Conservation (phyloP, 2,113 vertebrate genomes). For the Epinephelus fuscoguttatus region DNA sequence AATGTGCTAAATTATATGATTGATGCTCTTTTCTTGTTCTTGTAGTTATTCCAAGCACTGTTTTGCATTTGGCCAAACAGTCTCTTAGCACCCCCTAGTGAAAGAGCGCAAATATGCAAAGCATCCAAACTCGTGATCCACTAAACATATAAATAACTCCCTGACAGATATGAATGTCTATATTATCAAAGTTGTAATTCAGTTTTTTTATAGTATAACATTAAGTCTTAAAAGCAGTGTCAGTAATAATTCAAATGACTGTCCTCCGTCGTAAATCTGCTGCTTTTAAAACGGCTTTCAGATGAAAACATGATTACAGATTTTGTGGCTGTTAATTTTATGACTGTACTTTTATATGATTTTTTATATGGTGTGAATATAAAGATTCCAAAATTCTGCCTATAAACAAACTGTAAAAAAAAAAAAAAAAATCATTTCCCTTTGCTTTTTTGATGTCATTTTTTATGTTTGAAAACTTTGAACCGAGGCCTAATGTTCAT, state of each 20-base stretch:
- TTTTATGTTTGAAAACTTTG: slow-evolving; percentile 35
- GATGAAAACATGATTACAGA: slow-evolving; percentile 78
- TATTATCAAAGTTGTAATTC: slow-evolving; percentile 72
- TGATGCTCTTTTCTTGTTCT: background rate
- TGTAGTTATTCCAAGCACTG: background rate
- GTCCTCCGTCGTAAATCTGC: slow-evolving; percentile 67
- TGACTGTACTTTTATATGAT: slow-evolving; percentile 79
- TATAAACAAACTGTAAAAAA: slow-evolving; percentile 72
- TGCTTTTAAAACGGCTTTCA: slow-evolving; percentile 59
- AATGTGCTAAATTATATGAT: slow-evolving; percentile 8
- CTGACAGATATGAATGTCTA: slow-evolving; percentile 69
- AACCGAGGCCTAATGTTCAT: slow-evolving; percentile 1
- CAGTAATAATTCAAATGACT: slow-evolving; percentile 63
- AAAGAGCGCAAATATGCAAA: slow-evolving; percentile 47
- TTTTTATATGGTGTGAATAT: slow-evolving; percentile 81
- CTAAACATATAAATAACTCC: slow-evolving; percentile 65
- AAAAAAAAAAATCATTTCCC: slow-evolving; percentile 55
- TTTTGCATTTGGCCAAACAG: slow-evolving; percentile 49
- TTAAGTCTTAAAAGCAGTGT: slow-evolving; percentile 70
- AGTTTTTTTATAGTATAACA: slow-evolving; percentile 69
- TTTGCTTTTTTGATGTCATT: slow-evolving; percentile 36
- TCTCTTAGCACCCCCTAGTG: slow-evolving; percentile 81
- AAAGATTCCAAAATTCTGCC: slow-evolving; percentile 72
- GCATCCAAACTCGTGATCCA: slow-evolving; percentile 10
- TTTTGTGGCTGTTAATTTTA: slow-evolving; percentile 86